A percentile compares a stretch with the other conserved stretches of the same genome.
phyloP scores from a whole-genome alignment of 1,140 invertebrate species.

The Drosophila sproati region DNA sequence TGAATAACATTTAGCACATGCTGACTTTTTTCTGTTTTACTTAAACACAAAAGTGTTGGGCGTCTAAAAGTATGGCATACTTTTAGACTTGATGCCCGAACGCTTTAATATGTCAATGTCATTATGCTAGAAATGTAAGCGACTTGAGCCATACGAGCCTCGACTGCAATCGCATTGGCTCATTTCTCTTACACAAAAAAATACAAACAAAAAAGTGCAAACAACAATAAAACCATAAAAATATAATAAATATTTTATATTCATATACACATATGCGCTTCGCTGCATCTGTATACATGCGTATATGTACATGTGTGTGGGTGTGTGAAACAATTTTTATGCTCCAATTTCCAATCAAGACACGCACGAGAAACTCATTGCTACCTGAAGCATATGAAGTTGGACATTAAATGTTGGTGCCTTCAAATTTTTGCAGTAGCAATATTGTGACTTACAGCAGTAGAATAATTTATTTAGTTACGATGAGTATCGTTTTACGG shows the following conservation, averaged over 20 bases:
- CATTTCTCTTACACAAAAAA: conserved; percentile 33
- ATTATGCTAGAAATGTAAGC: conserved; percentile 68
- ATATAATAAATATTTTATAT: conserved; percentile 40
- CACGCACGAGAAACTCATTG: conserved; percentile 80
- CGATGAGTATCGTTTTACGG: conserved; percentile 17
- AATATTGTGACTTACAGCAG: conserved; percentile 1
- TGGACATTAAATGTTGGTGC: conserved; percentile 27
- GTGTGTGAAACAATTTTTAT: conserved; percentile 76
- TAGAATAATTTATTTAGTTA: not conserved
- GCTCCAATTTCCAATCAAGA: conserved; percentile 80
- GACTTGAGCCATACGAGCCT: conserved; percentile 25
- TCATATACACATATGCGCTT: conserved; percentile 7
- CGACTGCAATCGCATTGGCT: conserved; percentile 40
- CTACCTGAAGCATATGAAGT: conserved; percentile 71
- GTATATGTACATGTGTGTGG: conserved; percentile 24
- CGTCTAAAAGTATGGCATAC: conserved; percentile 60
- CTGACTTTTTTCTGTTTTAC: conserved; percentile 1
- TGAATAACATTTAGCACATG: conserved; percentile 43
- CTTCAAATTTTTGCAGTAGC: conserved; percentile 9
- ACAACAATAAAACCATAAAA: conserved; percentile 35
- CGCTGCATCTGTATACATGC: conserved; percentile 21
- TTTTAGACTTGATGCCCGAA: not conserved
- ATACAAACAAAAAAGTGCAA: conserved; percentile 33
- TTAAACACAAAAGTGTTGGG: conserved; percentile 26
- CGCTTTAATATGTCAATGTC: conserved; percentile 70